A percentile compares a stretch with the other conserved stretches of the same genome.
Evolutionary conservation across 1,140 invertebrate species (phyloP).

Genomic region (Drosophila neocordata): DNA sequence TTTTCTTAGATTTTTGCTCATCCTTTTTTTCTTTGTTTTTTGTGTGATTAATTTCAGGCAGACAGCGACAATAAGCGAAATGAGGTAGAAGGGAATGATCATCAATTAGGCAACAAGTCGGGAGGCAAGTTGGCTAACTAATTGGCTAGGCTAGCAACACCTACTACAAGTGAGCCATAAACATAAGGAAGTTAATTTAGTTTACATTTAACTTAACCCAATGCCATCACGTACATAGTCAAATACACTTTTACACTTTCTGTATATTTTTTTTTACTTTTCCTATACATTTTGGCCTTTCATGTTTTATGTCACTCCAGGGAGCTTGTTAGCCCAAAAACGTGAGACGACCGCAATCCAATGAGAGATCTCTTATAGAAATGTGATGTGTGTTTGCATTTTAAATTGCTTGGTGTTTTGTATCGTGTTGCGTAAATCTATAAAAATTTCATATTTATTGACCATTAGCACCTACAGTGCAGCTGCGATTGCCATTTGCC

Average conservation of each 20-base stretch:
- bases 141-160: slow-evolving; percentile 43
- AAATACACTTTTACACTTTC: slow-evolving; percentile 54
- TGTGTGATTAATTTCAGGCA: slow-evolving; percentile 69
- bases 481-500: slow-evolving; percentile 52
- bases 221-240: slow-evolving; percentile 67
- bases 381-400: slow-evolving; percentile 64
- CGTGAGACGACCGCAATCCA: slow-evolving; percentile 53
- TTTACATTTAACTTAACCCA: slow-evolving; percentile 13
- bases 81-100: slow-evolving; percentile 47
- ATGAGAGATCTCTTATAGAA: slow-evolving; percentile 25
- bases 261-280: background rate
- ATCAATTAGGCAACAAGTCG: slow-evolving; percentile 39
- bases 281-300: slow-evolving; percentile 61
- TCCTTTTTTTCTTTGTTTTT: background rate
- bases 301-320: slow-evolving; percentile 73
- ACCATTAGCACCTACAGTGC: slow-evolving; percentile 72
- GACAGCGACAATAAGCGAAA: slow-evolving; percentile 75
- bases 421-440: slow-evolving; percentile 71
- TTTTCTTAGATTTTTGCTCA: slow-evolving; percentile 41
- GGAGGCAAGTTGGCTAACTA: slow-evolving; percentile 35
- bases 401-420: slow-evolving; percentile 53
- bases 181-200: slow-evolving; percentile 8
- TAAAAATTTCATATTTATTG: slow-evolving; percentile 81
- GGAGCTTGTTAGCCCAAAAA: slow-evolving; percentile 73
- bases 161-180: slow-evolving; percentile 19